Percentiles rank a stretch among this genome's conserved stretches.
These are phyloP conservation scores for Stichopus horrens DNA, from an alignment of 53 echinoderm and acorn worm genomes.

Conservation along the genomic window DNA sequence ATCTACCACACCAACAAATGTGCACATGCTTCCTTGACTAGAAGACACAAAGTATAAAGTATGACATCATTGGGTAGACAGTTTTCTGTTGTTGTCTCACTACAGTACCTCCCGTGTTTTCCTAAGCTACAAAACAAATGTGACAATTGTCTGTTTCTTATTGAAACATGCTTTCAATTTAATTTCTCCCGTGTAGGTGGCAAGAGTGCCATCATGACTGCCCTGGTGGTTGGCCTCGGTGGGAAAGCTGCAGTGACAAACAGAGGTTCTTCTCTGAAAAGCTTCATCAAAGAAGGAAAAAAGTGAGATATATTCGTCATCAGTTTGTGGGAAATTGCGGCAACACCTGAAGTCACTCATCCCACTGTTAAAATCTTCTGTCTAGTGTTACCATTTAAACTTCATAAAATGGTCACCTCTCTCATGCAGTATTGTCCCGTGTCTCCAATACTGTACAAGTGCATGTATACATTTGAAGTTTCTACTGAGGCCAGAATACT, in stretches of 20 bases:
- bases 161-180: background rate
- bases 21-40: no score
- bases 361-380: background rate
- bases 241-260: slow-evolving; percentile 79
- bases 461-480: no score
- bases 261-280: slow-evolving; percentile 70
- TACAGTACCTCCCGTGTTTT: no score
- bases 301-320: slow-evolving; percentile 49
- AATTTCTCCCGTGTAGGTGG: slow-evolving; percentile 65
- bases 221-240: slow-evolving; percentile 90
- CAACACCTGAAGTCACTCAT: background rate
- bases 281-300: slow-evolving; percentile 77
- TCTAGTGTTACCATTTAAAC: background rate
- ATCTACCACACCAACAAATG: no score
- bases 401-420: no score
- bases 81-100: no score
- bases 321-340: background rate
- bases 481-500: no score
- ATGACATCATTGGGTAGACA: no score
- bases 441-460: background rate
- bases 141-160: no score
- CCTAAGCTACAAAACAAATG: no score
- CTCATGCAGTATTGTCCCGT: background rate
- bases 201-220: slow-evolving; percentile 95
- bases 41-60: no score